These are phyloP conservation scores for Hepsetus odoe DNA, from an alignment of 2,113 vertebrate genomes.

Conservation along the genomic window DNA sequence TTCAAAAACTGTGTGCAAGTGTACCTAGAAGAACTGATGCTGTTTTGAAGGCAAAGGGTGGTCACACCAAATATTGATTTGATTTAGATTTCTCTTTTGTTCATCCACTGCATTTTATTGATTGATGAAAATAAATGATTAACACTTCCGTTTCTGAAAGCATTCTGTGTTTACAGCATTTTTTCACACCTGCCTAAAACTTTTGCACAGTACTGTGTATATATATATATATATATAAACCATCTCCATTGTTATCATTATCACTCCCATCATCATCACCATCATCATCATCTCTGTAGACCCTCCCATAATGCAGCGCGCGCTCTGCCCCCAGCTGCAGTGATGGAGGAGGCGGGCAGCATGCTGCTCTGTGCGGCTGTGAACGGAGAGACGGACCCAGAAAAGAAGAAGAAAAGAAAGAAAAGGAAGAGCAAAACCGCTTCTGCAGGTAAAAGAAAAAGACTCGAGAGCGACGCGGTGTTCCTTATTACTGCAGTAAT, in stretches of 20 bases:
- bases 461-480: constrained; percentile 6
- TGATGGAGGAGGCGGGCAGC: constrained; percentile 37
- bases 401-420: constrained; percentile 84
- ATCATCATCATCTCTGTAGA: not conserved
- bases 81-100: too few relatives aligned
- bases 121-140: too few relatives aligned
- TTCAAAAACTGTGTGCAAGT: too few relatives aligned
- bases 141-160: too few relatives aligned
- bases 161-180: too few relatives aligned
- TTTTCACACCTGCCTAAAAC: too few relatives aligned
- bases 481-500: not conserved
- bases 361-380: not conserved
- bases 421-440: constrained; percentile 84
- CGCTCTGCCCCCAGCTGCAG: not conserved
- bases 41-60: too few relatives aligned
- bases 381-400: constrained; percentile 22
- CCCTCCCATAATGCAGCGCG: constrained; percentile 19
- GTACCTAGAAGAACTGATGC: too few relatives aligned
- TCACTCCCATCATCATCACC: not conserved
- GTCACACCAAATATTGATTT: too few relatives aligned
- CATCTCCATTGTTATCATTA: constrained; percentile 2
- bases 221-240: too few relatives aligned
- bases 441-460: constrained; percentile 70
- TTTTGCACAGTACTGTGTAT: too few relatives aligned
- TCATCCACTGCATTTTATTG: too few relatives aligned